Evolutionary conservation across 2,888 invertebrate species (phyloP).

Genomic region (Tenodera sinensis): DNA sequence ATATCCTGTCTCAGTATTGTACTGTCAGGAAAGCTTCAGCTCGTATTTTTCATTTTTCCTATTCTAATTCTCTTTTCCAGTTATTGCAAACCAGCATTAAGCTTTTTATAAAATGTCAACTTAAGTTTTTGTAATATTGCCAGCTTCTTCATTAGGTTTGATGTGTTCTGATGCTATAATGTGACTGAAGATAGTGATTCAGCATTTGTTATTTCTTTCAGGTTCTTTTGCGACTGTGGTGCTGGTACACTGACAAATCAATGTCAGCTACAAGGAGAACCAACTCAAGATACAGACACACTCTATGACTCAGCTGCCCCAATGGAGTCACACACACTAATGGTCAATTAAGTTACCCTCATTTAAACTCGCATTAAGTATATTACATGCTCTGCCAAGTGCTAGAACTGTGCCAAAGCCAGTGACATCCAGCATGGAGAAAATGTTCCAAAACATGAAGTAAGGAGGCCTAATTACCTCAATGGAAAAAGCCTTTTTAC

Average conservation of each 20-base stretch:
- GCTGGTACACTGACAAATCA: conserved; percentile 97
- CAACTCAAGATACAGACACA: conserved; percentile 98
- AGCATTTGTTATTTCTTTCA: conserved; percentile 42
- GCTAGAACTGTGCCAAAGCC: background rate
- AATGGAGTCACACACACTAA: conserved; percentile 97
- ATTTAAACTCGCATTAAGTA: background rate
- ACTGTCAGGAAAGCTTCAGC: too few species aligned
- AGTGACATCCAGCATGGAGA: background rate
- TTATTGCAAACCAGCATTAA: too few species aligned
- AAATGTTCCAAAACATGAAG: background rate
- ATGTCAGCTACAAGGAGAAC: conserved; percentile 97
- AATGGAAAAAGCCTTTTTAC: background rate
- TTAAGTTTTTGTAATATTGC: too few species aligned
- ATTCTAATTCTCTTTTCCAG: too few species aligned
- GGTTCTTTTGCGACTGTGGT: conserved; percentile 99
- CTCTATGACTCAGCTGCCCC: conserved; percentile 98
- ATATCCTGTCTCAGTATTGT: too few species aligned
- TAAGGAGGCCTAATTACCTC: conserved; percentile 7
- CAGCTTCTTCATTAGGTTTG: too few species aligned
- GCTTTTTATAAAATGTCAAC: too few species aligned
- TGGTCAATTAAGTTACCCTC: conserved; percentile 68
- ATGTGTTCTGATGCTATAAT: too few species aligned
- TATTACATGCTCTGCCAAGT: background rate
- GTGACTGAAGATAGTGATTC: background rate
- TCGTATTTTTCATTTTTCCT: too few species aligned